Evolutionary conservation across 2,797 vertebrate species (phyloP).

Genomic region (Danio kyathit): DNA sequence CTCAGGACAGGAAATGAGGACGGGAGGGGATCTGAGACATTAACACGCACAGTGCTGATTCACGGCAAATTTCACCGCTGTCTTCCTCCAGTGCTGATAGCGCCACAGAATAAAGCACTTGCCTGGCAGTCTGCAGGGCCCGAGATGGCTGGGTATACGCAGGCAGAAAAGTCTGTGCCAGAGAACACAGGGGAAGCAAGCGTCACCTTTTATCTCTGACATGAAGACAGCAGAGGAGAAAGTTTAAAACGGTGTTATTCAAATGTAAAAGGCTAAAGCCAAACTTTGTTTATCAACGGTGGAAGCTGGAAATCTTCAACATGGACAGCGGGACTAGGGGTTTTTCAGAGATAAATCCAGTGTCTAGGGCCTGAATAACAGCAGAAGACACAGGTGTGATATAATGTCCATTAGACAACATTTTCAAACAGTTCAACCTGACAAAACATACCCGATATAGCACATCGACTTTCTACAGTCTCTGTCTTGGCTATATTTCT

Average conservation of each 20-base stretch:
- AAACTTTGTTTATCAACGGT: not conserved
- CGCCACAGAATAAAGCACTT: constrained; percentile 6
- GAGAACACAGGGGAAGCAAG: constrained; percentile 6
- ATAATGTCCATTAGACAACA: not conserved
- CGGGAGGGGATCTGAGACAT: constrained; percentile 35
- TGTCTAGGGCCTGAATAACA: not conserved
- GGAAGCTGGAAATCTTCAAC: not conserved
- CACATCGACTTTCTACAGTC: not conserved
- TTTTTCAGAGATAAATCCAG: not conserved
- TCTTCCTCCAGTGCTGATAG: constrained; percentile 31
- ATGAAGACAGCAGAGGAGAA: constrained; percentile 6
- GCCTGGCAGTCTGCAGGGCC: constrained; percentile 3
- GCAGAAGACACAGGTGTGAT: not conserved
- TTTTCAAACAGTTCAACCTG: not conserved
- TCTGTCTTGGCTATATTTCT: not conserved
- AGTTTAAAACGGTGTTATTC: not conserved
- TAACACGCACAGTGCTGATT: constrained; percentile 39
- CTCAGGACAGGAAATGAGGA: constrained; percentile 33
- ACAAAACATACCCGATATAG: not conserved
- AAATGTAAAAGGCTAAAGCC: not conserved
- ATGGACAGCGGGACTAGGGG: not conserved
- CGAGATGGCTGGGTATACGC: not conserved
- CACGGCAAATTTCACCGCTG: constrained; percentile 24
- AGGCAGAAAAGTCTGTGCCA: not conserved
- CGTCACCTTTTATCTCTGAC: not conserved